Percentiles rank a stretch among this genome's conserved stretches.
These are phyloP conservation scores for Anguilla megastoma DNA, from an alignment of 2,797 vertebrate genomes.

Conservation along the genomic window DNA sequence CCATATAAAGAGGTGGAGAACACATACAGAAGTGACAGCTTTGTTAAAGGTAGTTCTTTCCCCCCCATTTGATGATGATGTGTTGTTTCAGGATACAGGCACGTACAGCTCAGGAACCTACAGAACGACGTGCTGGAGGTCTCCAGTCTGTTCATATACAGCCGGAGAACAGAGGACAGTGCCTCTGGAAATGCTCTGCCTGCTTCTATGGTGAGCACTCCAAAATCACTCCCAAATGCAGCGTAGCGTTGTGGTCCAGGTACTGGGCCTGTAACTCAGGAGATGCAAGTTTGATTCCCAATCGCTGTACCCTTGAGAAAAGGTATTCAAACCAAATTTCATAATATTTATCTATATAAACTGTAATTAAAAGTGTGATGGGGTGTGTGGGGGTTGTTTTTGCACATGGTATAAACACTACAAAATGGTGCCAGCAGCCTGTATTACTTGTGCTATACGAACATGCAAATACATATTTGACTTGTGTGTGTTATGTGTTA, in stretches of 20 bases:
- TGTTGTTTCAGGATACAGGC: slow-evolving; percentile 84
- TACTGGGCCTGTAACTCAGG: not conserved
- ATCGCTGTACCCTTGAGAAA: not conserved
- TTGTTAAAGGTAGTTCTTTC: not conserved
- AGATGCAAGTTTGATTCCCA: not conserved
- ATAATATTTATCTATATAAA: not conserved
- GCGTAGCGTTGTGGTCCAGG: not conserved
- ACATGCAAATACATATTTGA: too few relatives aligned
- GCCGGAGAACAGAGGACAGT: slow-evolving; percentile 86
- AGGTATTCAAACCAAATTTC: not conserved
- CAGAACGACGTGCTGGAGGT: slow-evolving; percentile 93
- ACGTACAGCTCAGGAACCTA: slow-evolving; percentile 88
- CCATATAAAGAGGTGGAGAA: not conserved
- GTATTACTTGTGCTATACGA: too few relatives aligned
- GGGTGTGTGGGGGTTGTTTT: too few relatives aligned
- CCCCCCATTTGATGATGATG: not conserved
- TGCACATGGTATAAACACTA: too few relatives aligned
- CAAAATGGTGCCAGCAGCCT: too few relatives aligned
- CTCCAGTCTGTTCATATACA: slow-evolving; percentile 93
- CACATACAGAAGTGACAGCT: not conserved
- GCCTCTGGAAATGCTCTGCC: slow-evolving; percentile 71
- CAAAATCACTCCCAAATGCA: not conserved
- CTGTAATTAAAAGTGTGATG: not conserved
- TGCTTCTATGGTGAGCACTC: slow-evolving; percentile 78
- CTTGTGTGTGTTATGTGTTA: too few relatives aligned